phyloP scores from a whole-genome alignment of 2,113 vertebrate species.

The Antechinus flavipes region DNA sequence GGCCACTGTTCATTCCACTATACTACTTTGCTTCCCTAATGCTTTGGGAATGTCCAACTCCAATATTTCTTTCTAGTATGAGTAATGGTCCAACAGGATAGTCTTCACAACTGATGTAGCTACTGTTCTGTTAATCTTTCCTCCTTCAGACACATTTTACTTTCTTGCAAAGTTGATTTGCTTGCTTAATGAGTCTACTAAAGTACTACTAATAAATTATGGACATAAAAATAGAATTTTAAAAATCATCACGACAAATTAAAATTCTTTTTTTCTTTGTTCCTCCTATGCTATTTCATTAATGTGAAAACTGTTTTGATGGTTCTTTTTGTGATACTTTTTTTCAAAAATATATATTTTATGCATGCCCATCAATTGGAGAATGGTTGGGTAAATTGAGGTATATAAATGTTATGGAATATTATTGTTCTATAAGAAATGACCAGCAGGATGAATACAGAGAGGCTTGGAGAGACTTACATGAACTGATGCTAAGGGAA shows the following conservation, averaged over 20 bases:
- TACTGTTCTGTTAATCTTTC: neutral
- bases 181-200: conserved; percentile 33
- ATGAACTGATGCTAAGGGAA: too few relatives aligned
- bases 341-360: neutral
- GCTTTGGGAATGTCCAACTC: neutral
- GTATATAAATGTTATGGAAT: too few relatives aligned
- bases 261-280: conserved; percentile 63
- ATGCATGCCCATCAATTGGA: too few relatives aligned
- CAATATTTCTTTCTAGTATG: neutral
- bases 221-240: neutral
- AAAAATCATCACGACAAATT: conserved; percentile 54
- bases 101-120: neutral
- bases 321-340: conserved; percentile 28
- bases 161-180: conserved; percentile 37
- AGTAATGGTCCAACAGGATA: neutral
- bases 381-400: too few relatives aligned
- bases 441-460: too few relatives aligned
- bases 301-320: conserved; percentile 62
- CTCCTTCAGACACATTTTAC: neutral
- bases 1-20: neutral
- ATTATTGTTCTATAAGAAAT: too few relatives aligned
- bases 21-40: neutral
- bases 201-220: neutral
- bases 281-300: conserved; percentile 43
- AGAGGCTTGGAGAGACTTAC: too few relatives aligned